A percentile compares a stretch with the other conserved stretches of the same genome.
These are phyloP conservation scores for Lepisosteus oculatus DNA, from an alignment of 2,113 vertebrate species.

Conservation along the genomic window DNA sequence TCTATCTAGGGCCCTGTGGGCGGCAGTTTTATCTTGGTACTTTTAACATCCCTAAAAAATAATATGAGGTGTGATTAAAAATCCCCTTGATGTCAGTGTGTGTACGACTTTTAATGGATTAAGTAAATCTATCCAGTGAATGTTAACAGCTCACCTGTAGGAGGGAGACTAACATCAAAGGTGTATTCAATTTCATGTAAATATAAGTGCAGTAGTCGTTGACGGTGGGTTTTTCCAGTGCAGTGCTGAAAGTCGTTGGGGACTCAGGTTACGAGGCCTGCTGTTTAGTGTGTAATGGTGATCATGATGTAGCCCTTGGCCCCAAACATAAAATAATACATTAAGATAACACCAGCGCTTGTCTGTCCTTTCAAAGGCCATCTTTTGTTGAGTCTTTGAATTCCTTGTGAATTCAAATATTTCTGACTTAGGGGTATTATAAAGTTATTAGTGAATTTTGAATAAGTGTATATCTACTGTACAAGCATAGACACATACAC, in stretches of 20 bases:
- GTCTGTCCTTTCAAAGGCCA: constrained; percentile 26
- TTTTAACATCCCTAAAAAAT: constrained; percentile 12
- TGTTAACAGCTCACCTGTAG: constrained; percentile 26
- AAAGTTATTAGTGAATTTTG: constrained; percentile 38
- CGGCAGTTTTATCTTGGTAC: background rate
- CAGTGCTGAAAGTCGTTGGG: constrained; percentile 33
- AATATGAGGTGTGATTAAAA: constrained; percentile 23
- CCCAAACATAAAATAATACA: constrained; percentile 26
- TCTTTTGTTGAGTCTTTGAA: background rate
- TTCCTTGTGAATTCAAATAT: constrained; percentile 29
- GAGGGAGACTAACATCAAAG: constrained; percentile 30
- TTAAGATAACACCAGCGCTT: constrained; percentile 23
- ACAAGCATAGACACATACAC: background rate
- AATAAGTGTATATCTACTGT: background rate
- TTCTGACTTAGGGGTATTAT: constrained; percentile 16
- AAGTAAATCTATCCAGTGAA: constrained; percentile 22
- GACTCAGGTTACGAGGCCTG: constrained; percentile 17
- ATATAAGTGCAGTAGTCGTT: constrained; percentile 29
- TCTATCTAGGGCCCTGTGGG: constrained; percentile 12
- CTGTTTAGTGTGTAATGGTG: constrained; percentile 27
- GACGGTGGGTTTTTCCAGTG: constrained; percentile 16
- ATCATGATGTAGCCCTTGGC: constrained; percentile 33
- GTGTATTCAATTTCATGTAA: constrained; percentile 41
- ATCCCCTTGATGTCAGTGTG: constrained; percentile 16
- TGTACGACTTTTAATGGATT: background rate